Evolutionary conservation across 2,113 vertebrate species (phyloP).

Genomic region (Podarcis raffonei): DNA sequence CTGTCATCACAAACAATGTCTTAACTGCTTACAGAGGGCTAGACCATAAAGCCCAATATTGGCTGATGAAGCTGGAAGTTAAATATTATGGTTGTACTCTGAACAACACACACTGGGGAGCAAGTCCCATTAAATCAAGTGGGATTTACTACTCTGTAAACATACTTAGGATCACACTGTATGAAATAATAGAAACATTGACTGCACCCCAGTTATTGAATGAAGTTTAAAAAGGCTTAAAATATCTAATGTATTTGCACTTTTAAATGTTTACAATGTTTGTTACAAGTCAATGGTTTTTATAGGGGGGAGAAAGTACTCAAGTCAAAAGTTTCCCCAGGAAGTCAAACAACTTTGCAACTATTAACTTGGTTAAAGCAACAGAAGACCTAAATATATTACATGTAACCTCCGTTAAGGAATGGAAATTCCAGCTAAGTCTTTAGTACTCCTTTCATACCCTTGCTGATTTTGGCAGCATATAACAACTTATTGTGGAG

Average conservation of each 20-base stretch:
- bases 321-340: neutral
- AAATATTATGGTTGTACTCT: neutral
- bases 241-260: neutral
- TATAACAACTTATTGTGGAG: neutral
- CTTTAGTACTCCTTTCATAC: neutral
- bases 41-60: neutral
- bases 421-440: neutral
- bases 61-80: no score
- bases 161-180: neutral
- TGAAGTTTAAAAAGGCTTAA: neutral
- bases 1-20: neutral
- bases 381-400: neutral
- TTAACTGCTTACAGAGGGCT: neutral
- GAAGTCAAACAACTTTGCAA: neutral
- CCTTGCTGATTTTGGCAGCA: neutral
- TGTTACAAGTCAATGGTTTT: neutral
- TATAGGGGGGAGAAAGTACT: neutral
- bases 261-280: neutral
- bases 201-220: neutral
- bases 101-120: neutral
- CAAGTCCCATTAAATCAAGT: neutral
- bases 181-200: neutral
- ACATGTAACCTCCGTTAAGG: neutral
- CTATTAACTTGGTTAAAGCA: neutral
- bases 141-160: neutral